phyloP scores from a whole-genome alignment of 2,113 vertebrate genomes.

The Anoplopoma fimbria region DNA sequence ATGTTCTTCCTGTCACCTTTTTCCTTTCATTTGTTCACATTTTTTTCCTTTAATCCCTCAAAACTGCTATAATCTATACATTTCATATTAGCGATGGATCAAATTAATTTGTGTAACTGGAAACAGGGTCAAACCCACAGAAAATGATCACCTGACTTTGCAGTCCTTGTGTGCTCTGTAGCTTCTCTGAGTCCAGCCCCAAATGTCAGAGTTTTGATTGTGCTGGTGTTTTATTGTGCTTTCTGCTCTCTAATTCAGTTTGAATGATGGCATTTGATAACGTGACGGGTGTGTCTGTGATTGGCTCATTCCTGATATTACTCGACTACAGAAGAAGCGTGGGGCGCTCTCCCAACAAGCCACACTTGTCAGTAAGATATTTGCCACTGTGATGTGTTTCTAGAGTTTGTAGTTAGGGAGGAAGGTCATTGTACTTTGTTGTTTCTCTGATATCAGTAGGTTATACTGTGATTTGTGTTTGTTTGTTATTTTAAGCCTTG shows the following conservation, averaged over 20 bases:
- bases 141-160: background rate
- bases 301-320: conserved; percentile 5
- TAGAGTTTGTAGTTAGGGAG: background rate
- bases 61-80: background rate
- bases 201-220: background rate
- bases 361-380: background rate
- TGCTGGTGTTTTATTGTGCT: background rate
- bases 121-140: background rate
- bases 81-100: conserved; percentile 4
- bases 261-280: background rate
- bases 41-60: background rate
- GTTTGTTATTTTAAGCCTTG: background rate
- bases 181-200: background rate
- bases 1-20: background rate
- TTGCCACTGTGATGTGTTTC: background rate
- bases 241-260: background rate
- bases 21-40: background rate
- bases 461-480: background rate
- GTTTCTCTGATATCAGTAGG: background rate
- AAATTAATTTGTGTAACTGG: background rate
- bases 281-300: background rate
- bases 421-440: background rate
- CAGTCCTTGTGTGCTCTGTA: background rate
- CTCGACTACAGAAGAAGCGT: background rate
- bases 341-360: background rate